Conservation (phyloP, 2,797 vertebrate genomes). For the Arremon brunneinucha region DNA sequence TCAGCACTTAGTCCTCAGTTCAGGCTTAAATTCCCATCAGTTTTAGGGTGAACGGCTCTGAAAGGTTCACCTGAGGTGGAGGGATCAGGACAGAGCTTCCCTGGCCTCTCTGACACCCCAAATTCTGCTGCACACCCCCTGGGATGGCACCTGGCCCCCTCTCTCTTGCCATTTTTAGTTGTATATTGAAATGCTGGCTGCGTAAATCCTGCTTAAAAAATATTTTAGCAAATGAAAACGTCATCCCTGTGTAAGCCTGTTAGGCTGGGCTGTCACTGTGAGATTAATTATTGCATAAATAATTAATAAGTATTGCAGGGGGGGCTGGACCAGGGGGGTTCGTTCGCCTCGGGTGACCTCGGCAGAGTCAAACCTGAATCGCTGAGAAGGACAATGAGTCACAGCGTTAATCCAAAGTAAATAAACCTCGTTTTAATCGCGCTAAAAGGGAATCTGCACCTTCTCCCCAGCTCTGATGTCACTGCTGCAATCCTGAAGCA, state of each 20-base stretch:
- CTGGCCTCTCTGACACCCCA: background rate
- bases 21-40: background rate
- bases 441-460: background rate
- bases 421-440: background rate
- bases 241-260: background rate
- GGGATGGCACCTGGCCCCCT: rapidly evolving
- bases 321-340: background rate
- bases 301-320: no score
- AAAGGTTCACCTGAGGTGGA: background rate
- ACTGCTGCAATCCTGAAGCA: background rate
- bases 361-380: background rate
- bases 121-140: rapidly evolving
- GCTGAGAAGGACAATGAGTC: background rate
- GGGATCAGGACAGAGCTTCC: background rate
- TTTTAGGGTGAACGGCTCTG: background rate
- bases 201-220: background rate
- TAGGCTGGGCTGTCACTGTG: background rate
- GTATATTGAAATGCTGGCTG: background rate
- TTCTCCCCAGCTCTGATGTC: background rate
- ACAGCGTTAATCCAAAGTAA: background rate
- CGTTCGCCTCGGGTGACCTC: background rate
- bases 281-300: slow-evolving; percentile 35
- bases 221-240: slow-evolving; percentile 35
- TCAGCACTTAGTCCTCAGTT: background rate
- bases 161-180: background rate